phyloP scores from a whole-genome alignment of 37 sponge, comb jelly and placozoan species.

The Lycopodina hypogea region DNA sequence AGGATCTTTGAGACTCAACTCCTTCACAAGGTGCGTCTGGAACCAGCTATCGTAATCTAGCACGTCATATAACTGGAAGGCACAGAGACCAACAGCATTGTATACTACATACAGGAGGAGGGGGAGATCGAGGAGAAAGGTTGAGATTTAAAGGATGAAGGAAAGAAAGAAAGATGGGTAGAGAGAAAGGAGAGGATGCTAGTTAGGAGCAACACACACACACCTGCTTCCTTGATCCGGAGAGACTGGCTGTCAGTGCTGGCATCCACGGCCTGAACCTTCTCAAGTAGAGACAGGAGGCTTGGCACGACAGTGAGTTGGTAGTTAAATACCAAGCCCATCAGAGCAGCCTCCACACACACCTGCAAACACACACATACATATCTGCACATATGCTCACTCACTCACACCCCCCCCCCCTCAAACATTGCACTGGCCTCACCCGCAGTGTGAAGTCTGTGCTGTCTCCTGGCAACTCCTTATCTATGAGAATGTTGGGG shows the following conservation, averaged over 20 bases:
- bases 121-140: background rate
- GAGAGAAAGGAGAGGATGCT: background rate
- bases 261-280: slow-evolving; percentile 44
- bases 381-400: background rate
- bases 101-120: slow-evolving; percentile 48
- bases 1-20: slow-evolving; percentile 52
- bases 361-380: slow-evolving; percentile 7
- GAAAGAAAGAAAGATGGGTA: background rate
- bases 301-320: slow-evolving; percentile 47
- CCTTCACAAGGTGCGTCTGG: slow-evolving; percentile 52
- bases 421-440: background rate
- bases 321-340: slow-evolving; percentile 54
- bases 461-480: no score
- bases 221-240: slow-evolving; percentile 63
- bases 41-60: slow-evolving; percentile 81
- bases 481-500: no score
- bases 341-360: slow-evolving; percentile 68
- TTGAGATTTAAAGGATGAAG: background rate
- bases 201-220: background rate
- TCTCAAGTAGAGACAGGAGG: slow-evolving; percentile 46
- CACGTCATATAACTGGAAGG: slow-evolving; percentile 78
- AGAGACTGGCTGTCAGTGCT: slow-evolving; percentile 24
- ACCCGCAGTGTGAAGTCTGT: no score
- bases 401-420: background rate
- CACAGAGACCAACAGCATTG: slow-evolving; percentile 67